A percentile compares a stretch with the other conserved stretches of the same genome.
Evolutionary conservation across 2,113 vertebrate genomes (phyloP).

Genomic region (Triplophysa tibetana): DNA sequence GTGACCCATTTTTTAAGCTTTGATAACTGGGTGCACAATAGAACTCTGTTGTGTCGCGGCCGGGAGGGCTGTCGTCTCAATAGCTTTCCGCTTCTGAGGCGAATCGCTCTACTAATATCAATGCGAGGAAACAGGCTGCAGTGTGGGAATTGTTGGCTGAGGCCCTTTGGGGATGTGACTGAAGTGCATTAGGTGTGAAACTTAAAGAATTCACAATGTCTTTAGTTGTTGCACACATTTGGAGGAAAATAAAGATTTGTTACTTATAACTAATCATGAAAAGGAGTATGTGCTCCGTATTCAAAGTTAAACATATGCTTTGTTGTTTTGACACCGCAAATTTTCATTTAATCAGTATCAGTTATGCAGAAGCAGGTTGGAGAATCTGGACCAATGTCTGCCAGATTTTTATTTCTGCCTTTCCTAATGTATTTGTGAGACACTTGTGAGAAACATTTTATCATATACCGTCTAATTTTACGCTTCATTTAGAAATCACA

Average conservation of each 20-base stretch:
- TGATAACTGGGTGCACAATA: slow-evolving; percentile 33
- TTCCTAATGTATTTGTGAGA: background rate
- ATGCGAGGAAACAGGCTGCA: slow-evolving; percentile 31
- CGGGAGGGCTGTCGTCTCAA: background rate
- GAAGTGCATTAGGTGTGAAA: slow-evolving; percentile 35
- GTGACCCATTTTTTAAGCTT: slow-evolving; percentile 38
- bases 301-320: background rate
- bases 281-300: background rate
- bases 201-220: background rate
- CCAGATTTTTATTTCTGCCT: slow-evolving; percentile 5
- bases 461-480: slow-evolving; percentile 65
- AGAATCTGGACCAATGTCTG: slow-evolving; percentile 14
- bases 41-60: slow-evolving; percentile 20
- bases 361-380: background rate
- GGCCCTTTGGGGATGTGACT: slow-evolving; percentile 41
- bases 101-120: slow-evolving; percentile 24
- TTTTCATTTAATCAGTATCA: background rate
- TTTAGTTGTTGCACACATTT: background rate
- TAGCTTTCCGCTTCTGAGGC: slow-evolving; percentile 10
- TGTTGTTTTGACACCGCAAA: slow-evolving; percentile 1
- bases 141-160: slow-evolving; percentile 40
- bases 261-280: background rate
- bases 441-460: slow-evolving; percentile 43
- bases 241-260: background rate
- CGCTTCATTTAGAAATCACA: slow-evolving; percentile 45